Evolutionary conservation across 2,888 invertebrate species (phyloP), one percentile per base, ranked within the genome.

Genomic region (Eurytoma californica): DNA sequence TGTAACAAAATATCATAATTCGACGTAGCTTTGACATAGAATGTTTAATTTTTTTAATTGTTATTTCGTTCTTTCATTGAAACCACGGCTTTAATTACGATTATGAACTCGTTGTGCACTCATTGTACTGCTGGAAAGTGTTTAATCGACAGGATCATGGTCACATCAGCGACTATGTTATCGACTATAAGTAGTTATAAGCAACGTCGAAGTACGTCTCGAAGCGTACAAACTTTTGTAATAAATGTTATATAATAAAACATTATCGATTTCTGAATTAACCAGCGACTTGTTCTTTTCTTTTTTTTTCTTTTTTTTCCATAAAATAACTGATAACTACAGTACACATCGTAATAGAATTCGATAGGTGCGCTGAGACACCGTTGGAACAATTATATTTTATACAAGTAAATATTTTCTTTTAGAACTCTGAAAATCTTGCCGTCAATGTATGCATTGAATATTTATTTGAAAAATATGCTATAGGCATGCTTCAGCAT

Each of bases 1-100:
- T 79, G 76, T 81, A 81, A 81, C 65, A 72, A 79, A 81, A 76
- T 79, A 67, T 57, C 78, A 65, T 76, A 58, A 79, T 75, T 73
- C 75, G 70, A 80, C 78, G 57, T 72, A 63, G 60, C 30, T 80
- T 67, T 68, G 66, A 80, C 68, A 80, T 63, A 68, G 68, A 72
- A 66, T 67, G 30, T 67, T 78, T 60, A 47, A n/a, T 39, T 28
- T 69, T 63, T 28, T 53, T 14, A 53, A 61, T 72, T 61, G 55
- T 53, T 66, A 72, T 20, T 77, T 63, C 63, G 24, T 63, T 67
- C 67, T 80, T 57, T 79, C 67, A 67, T 30, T 67, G 55, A 61
- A 79, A 72, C 47, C 49, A 57, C 61, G 57, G 55, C 49, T 72
- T 72, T 30, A 55, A 70, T 73, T 76, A 77, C 73, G 61, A 72